phyloP scores from a whole-genome alignment of 1,140 invertebrate species.

The Pogonomyrmex californicus region DNA sequence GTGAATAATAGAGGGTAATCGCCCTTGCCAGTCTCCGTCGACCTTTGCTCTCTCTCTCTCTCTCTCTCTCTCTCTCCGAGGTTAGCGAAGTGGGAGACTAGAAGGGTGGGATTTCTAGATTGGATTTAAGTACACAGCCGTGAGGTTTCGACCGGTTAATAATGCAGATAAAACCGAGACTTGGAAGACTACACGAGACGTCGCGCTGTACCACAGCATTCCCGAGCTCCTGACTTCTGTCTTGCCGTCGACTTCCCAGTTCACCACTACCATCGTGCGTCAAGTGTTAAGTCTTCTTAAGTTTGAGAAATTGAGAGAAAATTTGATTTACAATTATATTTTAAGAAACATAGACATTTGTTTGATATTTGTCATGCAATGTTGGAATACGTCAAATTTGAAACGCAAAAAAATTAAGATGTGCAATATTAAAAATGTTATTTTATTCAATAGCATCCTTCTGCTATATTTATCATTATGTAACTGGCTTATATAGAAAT shows the following conservation, averaged over 20 bases:
- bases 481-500: background rate
- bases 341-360: background rate
- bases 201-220: conserved; percentile 64
- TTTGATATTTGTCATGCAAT: background rate
- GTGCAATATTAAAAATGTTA: background rate
- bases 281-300: background rate
- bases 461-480: background rate
- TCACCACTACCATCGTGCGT: background rate
- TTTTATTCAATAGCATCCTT: background rate
- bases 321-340: background rate
- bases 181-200: conserved; percentile 71
- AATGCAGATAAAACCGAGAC: conserved; percentile 82
- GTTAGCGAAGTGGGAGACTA: conserved; percentile 73
- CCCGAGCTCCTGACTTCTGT: conserved; percentile 61
- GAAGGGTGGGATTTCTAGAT: conserved; percentile 81
- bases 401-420: background rate
- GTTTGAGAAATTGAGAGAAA: conserved; percentile 29
- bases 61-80: background rate
- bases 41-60: conserved; percentile 67
- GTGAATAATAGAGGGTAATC: conserved; percentile 85
- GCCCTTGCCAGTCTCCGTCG: conserved; percentile 80
- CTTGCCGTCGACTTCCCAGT: conserved; percentile 32
- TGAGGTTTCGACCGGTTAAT: conserved; percentile 84
- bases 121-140: conserved; percentile 84
- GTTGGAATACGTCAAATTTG: background rate